Base-by-base conservation (phyloP, 2,888 invertebrate species). In the Stenodema calcarata region DNA sequence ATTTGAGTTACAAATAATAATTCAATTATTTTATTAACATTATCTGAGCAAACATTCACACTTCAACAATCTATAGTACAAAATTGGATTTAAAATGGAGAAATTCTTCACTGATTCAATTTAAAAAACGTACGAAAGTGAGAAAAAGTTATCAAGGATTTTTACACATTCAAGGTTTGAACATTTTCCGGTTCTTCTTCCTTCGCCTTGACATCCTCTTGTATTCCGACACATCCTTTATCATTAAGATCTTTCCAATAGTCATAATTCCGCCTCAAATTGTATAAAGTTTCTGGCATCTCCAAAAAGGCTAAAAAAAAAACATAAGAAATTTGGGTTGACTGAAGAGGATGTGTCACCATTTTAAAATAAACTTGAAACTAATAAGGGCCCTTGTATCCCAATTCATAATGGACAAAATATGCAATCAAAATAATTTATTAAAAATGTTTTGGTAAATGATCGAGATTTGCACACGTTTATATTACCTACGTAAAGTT, bases 251-350 rank as follows among this genome's bases (percentile, higher is more conserved):
- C 96, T 90, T 96, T 96, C 98, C 98, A 98, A 91, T 96, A 96
- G 86, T 95, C 93, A 92, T 98, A 97, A 92, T 98, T 98, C 90
- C 92, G 93, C 89, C 95, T 94, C 92, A 98, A 95, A 91, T 96
- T 95, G 16, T 94, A 93, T 88, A 98, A 95, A 89, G 98, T 92
- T 91, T 98, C 97, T 0, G 98, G 98, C 94, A 98, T 95, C 91
- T 98, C 97, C 90, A 97, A 95, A 92, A 98, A 97, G 83, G 96
- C 98, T 97, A 92, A 90, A 88, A 62, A 89, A 89, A 87, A 80
- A 82, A 42, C 47, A 86, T 41, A 42, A 85, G 81, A 86, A 86
- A 27, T 87, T 35, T 35, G 35, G 7, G 7, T 35, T 7, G 35
- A 35, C 35, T 35, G 35, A 35, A 35, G 35, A 35, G 35, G 35